phyloP scores from a whole-genome alignment of 2,888 invertebrate genomes.

The Acrobasis repandana region DNA sequence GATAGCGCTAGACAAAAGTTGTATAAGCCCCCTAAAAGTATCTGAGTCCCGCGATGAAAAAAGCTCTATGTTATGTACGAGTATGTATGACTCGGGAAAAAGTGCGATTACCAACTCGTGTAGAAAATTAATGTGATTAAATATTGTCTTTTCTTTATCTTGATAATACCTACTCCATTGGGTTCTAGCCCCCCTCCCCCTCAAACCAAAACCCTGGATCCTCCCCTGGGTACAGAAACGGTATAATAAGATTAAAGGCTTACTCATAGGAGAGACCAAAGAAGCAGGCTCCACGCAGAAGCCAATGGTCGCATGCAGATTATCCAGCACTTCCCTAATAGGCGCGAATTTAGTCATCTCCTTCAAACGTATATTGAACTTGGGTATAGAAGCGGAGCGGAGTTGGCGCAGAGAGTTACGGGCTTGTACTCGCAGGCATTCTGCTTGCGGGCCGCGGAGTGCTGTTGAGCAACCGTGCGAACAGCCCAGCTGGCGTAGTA shows the following conservation, averaged over 20 bases:
- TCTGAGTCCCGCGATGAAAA: too few relatives aligned
- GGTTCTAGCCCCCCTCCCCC: too few relatives aligned
- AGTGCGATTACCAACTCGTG: too few relatives aligned
- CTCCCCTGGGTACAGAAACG: conserved; percentile 11
- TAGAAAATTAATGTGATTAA: too few relatives aligned
- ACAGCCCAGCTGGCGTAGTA: conserved; percentile 95
- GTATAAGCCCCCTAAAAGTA: too few relatives aligned
- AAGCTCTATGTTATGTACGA: too few relatives aligned
- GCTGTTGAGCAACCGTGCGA: conserved; percentile 94
- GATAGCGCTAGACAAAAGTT: too few relatives aligned
- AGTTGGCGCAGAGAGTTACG: conserved; percentile 86
- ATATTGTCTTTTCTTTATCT: too few relatives aligned
- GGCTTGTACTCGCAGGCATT: conserved; percentile 94
- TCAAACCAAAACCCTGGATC: too few relatives aligned
- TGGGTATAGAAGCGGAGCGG: conserved; percentile 81
- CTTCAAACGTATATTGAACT: conserved; percentile 80
- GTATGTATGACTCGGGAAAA: too few relatives aligned
- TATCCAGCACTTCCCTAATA: conserved; percentile 93
- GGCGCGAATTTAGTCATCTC: conserved; percentile 91
- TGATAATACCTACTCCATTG: too few relatives aligned
- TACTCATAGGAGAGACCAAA: conserved; percentile 93
- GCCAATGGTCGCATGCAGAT: conserved; percentile 97
- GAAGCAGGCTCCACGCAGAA: conserved; percentile 96
- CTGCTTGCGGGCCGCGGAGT: conserved; percentile 93
- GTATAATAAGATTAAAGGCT: conserved; percentile 66